phyloP scores from a whole-genome alignment of 2,797 vertebrate genomes.

The Acanthurus leucopareius region DNA sequence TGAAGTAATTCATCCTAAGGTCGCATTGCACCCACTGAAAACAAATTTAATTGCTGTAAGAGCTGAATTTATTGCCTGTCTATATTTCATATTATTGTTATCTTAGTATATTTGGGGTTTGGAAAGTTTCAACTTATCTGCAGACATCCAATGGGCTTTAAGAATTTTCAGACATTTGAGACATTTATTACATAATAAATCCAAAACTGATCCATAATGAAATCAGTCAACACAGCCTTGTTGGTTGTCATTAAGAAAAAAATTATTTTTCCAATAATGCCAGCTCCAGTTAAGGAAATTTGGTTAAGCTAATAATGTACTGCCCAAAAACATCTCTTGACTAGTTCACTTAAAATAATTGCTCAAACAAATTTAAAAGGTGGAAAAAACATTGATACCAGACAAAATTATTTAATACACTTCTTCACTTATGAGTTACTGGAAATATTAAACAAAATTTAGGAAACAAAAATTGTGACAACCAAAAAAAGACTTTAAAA shows the following conservation, averaged over 20 bases:
- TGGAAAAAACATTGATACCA: background rate
- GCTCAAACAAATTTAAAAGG: background rate
- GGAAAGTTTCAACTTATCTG: no score
- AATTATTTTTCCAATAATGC: no score
- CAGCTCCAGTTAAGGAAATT: background rate
- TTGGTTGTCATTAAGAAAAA: no score
- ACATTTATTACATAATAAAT: no score
- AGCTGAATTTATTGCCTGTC: background rate
- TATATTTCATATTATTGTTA: no score
- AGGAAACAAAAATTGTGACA: background rate
- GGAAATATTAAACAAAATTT: background rate
- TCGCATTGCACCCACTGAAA: background rate
- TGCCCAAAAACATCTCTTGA: no score
- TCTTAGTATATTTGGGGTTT: no score
- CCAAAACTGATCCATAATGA: no score
- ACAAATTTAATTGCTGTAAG: background rate
- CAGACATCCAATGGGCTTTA: no score
- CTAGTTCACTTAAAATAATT: background rate
- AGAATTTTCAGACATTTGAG: no score
- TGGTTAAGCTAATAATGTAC: no score
- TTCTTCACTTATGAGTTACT: background rate
- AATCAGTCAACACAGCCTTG: no score
- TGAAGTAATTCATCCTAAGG: background rate
- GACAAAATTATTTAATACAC: background rate
- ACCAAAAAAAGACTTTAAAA: background rate